Evolutionary conservation across 2,113 vertebrate species (phyloP).

Genomic region (Pachyramphus minor): DNA sequence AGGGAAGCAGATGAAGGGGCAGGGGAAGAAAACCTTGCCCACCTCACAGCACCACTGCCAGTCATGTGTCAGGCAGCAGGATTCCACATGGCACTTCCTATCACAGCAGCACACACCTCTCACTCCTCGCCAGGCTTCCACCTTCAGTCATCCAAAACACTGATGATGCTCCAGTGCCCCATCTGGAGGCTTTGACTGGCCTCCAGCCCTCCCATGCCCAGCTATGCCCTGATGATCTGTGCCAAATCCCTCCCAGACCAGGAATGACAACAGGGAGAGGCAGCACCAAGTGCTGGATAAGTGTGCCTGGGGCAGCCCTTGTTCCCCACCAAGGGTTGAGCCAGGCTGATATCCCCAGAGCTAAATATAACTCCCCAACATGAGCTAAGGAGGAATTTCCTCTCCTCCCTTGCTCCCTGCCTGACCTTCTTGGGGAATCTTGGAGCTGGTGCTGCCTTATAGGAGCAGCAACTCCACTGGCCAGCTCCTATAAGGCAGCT

Average conservation of each 20-base stretch:
- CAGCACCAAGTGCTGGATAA: background rate
- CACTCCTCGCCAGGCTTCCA: background rate
- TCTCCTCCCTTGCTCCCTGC: conserved; percentile 51
- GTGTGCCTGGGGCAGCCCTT: background rate
- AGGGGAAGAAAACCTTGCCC: background rate
- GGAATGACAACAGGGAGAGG: rapidly evolving
- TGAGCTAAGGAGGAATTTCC: conserved; percentile 44
- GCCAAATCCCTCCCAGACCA: background rate
- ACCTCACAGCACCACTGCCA: background rate
- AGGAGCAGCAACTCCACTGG: background rate
- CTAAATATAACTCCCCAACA: conserved; percentile 56
- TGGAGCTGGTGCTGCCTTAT: conserved; percentile 9
- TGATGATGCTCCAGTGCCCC: background rate
- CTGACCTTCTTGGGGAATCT: conserved; percentile 68
- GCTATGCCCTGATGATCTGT: background rate
- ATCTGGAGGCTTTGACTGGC: background rate
- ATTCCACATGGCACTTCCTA: background rate
- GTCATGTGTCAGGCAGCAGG: background rate
- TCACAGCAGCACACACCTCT: background rate
- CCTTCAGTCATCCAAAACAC: background rate
- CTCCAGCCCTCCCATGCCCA: background rate
- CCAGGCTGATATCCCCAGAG: background rate
- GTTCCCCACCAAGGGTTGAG: background rate
- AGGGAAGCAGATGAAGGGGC: background rate
- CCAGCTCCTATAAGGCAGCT: background rate